Base-by-base conservation (phyloP, 1,140 invertebrate species). In the Pararge aegeria region DNA sequence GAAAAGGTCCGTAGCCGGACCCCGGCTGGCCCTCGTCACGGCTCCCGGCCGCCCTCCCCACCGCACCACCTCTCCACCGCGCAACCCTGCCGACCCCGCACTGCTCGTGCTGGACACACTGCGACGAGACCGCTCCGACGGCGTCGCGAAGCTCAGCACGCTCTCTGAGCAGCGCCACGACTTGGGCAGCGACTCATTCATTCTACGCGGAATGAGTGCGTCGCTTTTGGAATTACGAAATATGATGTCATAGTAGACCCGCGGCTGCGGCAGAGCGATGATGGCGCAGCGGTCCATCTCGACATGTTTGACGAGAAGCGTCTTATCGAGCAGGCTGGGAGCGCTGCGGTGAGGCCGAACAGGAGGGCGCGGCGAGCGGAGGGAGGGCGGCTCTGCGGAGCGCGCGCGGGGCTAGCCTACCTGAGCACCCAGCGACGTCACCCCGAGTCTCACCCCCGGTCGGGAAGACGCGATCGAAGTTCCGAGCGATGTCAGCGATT, bases 401-500 rank as follows among this genome's bases (percentile, higher is more conserved):
- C 87, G 85, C 75, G 86, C 83, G 78, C 86, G 86, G 70, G 86
- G 85, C 87, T 92, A 93, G 92, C 93, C 93, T 94, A 94, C 94
- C 94, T 94, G 93, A 73, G 92, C 83, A 58, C 90, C 84, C 78
- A 95, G 91, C 64, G 94, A 93, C 62, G 92, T 94, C 71, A 95
- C 92, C 62, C 94, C 94, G 64, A 95, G 92, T 84, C 94, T 94
- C 73, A 89, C 83, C 77, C 87, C 83, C 69, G 69, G 79, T 52
- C 80, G 80, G 59, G 85, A 87, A 69, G 85, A 87, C 48, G 94
- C 93, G 64, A 95, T 93, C 71, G 95, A 95, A 21, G 93, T 93
- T 63, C 94, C 92, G 59, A 94, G 93, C 0, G 96, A 97, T 5
- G 94, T 94, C 56, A 98, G 92, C 53, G 97, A 97, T 75, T 97